phyloP scores from a whole-genome alignment of 2,797 vertebrate genomes.

The Sarcophilus harrisii region DNA sequence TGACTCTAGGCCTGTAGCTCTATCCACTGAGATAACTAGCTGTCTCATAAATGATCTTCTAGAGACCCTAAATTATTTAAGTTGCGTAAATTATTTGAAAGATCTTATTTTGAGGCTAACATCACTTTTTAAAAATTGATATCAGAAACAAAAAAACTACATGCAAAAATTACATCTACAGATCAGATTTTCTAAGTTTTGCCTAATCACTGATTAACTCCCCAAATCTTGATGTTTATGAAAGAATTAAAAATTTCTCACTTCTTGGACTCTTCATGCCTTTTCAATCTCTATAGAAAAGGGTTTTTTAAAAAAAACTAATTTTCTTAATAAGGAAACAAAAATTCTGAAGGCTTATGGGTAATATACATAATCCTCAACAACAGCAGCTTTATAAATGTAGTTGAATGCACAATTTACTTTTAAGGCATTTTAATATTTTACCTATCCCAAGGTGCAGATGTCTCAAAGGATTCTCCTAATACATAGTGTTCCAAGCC shows the following conservation, averaged over 20 bases:
- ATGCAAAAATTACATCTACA: background rate
- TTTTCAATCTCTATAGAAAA: background rate
- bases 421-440: conserved; percentile 53
- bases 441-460: conserved; percentile 99
- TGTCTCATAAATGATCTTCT: background rate
- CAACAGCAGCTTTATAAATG: conserved; percentile 6
- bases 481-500: conserved; percentile 97
- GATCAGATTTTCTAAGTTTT: background rate
- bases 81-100: background rate
- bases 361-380: conserved; percentile 29
- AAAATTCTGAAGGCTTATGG: background rate
- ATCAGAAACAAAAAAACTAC: background rate
- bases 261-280: background rate
- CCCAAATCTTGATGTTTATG: background rate
- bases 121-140: background rate
- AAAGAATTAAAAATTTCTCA: background rate
- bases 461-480: conserved; percentile 99
- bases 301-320: background rate
- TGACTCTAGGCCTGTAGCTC: background rate
- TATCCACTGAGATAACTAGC: background rate
- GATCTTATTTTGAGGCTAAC: background rate
- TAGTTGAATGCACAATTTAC: background rate
- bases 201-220: background rate
- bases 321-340: conserved; percentile 40
- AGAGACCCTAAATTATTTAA: background rate